Conservation (phyloP, 2,797 vertebrate genomes). For the Smutsia temminckii region DNA sequence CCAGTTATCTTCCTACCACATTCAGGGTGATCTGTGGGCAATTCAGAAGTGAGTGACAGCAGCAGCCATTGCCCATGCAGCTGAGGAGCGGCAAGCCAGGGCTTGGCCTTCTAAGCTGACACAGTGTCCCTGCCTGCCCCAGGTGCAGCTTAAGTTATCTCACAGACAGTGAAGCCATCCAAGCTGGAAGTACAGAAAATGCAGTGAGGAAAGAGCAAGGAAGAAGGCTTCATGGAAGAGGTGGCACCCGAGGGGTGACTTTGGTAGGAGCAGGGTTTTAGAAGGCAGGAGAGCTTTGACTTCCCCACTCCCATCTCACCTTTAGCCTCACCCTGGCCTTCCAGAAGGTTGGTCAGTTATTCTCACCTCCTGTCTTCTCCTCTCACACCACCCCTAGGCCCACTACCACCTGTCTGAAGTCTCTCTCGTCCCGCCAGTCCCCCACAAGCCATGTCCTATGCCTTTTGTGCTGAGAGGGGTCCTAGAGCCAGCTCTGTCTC, state of each 20-base stretch:
- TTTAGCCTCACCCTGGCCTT: neutral
- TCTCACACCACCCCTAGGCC: neutral
- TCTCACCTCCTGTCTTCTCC: neutral
- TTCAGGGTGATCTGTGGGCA: neutral
- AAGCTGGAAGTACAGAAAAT: neutral
- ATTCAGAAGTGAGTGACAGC: neutral
- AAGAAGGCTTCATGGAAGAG: neutral
- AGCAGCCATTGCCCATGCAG: fast-evolving
- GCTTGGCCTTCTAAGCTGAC: neutral
- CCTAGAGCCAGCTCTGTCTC: neutral
- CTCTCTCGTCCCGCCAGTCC: neutral
- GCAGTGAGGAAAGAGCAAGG: neutral
- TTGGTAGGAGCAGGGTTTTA: neutral
- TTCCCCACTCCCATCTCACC: fast-evolving
- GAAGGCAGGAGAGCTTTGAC: neutral
- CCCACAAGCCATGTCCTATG: neutral
- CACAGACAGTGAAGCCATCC: neutral
- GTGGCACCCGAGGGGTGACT: neutral
- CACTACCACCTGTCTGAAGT: no score
- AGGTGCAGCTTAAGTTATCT: neutral
- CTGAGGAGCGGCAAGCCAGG: neutral
- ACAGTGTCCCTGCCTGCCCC: neutral
- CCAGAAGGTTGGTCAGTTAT: neutral
- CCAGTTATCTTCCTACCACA: neutral
- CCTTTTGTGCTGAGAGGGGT: neutral